Evolutionary conservation across 2,888 invertebrate genomes (phyloP).

Genomic region (Hedya salicella): DNA sequence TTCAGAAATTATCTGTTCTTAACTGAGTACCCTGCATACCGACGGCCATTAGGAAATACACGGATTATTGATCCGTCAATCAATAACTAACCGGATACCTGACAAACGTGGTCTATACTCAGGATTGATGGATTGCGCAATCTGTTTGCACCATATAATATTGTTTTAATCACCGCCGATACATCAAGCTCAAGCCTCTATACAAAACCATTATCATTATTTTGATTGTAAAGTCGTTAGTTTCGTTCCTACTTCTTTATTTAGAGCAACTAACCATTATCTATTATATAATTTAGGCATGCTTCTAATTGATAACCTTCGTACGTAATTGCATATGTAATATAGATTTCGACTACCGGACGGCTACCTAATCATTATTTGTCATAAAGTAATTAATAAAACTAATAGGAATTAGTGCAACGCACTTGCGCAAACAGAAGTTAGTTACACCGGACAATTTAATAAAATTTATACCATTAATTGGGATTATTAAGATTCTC

Average conservation of each 20-base stretch:
- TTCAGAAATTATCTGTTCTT: not conserved
- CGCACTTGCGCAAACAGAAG: slow-evolving; percentile 21
- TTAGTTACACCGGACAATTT: not conserved
- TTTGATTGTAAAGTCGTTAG: slow-evolving; percentile 25
- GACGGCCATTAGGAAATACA: slow-evolving; percentile 21
- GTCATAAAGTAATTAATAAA: slow-evolving; percentile 38
- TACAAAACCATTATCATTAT: slow-evolving; percentile 29
- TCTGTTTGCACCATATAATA: slow-evolving; percentile 25
- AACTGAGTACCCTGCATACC: not conserved
- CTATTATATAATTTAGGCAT: slow-evolving; percentile 36
- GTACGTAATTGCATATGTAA: slow-evolving; percentile 27
- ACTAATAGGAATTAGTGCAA: slow-evolving; percentile 33
- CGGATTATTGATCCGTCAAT: slow-evolving; percentile 34
- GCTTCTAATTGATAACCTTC: slow-evolving; percentile 42
- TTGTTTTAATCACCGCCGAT: slow-evolving; percentile 23
- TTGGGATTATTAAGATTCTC: too few species aligned
- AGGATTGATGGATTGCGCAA: slow-evolving; percentile 29
- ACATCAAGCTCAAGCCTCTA: slow-evolving; percentile 2
- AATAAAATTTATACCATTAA: not conserved
- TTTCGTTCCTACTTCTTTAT: slow-evolving; percentile 25
- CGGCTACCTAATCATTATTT: slow-evolving; percentile 38
- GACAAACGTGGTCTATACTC: slow-evolving; percentile 13
- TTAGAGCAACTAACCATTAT: slow-evolving; percentile 16
- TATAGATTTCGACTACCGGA: slow-evolving; percentile 27
- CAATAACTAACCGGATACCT: slow-evolving; percentile 33